Evolutionary conservation across 1,140 invertebrate species (phyloP).

Genomic region (Drosophila yakuba): DNA sequence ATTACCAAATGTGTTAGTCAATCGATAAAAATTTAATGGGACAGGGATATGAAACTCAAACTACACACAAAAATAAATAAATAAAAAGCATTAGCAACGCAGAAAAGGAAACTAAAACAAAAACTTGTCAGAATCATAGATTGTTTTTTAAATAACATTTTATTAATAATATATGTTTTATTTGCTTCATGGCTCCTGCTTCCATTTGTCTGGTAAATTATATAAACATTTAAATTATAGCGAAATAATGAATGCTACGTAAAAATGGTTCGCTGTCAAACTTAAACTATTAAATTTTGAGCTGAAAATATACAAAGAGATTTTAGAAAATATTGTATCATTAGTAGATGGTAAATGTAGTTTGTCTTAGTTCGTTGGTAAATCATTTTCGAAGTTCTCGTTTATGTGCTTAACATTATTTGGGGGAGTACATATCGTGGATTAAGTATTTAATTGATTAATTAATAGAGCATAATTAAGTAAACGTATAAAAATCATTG

Average conservation of each 20-base stretch:
- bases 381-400: slow-evolving; percentile 28
- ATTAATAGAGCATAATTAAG: slow-evolving; percentile 63
- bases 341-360: slow-evolving; percentile 55
- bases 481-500: slow-evolving; percentile 77
- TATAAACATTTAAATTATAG: slow-evolving; percentile 49
- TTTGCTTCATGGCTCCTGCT: slow-evolving; percentile 40
- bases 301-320: slow-evolving; percentile 83
- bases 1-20: slow-evolving; percentile 50
- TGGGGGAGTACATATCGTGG: slow-evolving; percentile 42
- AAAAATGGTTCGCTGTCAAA: slow-evolving; percentile 53
- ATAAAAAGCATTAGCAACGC: slow-evolving; percentile 20
- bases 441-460: slow-evolving; percentile 61
- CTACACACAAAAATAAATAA: slow-evolving; percentile 9
- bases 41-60: slow-evolving; percentile 6
- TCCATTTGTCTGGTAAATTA: slow-evolving; percentile 33
- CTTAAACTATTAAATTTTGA: slow-evolving; percentile 80
- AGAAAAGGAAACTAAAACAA: slow-evolving; percentile 20
- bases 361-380: slow-evolving; percentile 19
- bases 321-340: slow-evolving; percentile 57
- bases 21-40: slow-evolving; percentile 13
- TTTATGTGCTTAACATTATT: slow-evolving; percentile 53
- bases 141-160: slow-evolving; percentile 66
- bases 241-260: slow-evolving; percentile 47
- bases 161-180: slow-evolving; percentile 55
- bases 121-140: slow-evolving; percentile 19